Conservation (phyloP, 1,140 invertebrate species). For the Dendrolimus punctatus region DNA sequence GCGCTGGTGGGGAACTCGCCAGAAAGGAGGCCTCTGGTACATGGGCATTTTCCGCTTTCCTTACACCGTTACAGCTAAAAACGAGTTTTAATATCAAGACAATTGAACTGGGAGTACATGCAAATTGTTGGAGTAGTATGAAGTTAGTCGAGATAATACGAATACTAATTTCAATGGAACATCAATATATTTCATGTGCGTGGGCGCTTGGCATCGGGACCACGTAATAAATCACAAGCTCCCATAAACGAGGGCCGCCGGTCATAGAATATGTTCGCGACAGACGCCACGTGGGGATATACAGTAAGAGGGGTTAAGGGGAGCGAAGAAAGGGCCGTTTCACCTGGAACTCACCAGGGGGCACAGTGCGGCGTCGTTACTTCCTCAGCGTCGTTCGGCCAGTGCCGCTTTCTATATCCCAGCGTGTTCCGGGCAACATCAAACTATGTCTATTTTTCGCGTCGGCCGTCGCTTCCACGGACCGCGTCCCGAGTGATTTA, state of each 20-base stretch:
- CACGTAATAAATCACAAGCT: slow-evolving; percentile 36
- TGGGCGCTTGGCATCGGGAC: slow-evolving; percentile 41
- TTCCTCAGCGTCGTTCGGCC: slow-evolving; percentile 26
- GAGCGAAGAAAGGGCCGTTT: neutral
- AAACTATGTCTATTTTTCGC: slow-evolving; percentile 61
- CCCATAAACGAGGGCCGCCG: slow-evolving; percentile 23
- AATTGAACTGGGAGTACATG: no score
- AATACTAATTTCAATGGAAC: slow-evolving; percentile 3
- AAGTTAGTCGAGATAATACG: no score
- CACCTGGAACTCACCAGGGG: slow-evolving; percentile 48
- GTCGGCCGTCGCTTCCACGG: slow-evolving; percentile 38
- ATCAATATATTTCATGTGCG: slow-evolving; percentile 16
- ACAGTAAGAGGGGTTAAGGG: slow-evolving; percentile 7
- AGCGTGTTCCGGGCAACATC: slow-evolving; percentile 49
- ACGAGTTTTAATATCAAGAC: neutral
- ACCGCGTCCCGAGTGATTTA: slow-evolving; percentile 51
- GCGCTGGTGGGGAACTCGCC: slow-evolving; percentile 71
- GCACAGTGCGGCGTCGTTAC: slow-evolving; percentile 32
- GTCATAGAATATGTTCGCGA: slow-evolving; percentile 9
- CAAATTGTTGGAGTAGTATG: no score
- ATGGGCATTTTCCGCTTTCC: slow-evolving; percentile 76
- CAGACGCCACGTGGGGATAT: slow-evolving; percentile 13
- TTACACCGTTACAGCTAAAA: slow-evolving; percentile 5
- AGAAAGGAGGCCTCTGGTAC: slow-evolving; percentile 76
- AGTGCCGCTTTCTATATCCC: slow-evolving; percentile 44